Percentiles rank a stretch among this genome's conserved stretches.
Evolutionary conservation across 2,888 invertebrate genomes (phyloP).

Genomic region (Drosophila antonietae): DNA sequence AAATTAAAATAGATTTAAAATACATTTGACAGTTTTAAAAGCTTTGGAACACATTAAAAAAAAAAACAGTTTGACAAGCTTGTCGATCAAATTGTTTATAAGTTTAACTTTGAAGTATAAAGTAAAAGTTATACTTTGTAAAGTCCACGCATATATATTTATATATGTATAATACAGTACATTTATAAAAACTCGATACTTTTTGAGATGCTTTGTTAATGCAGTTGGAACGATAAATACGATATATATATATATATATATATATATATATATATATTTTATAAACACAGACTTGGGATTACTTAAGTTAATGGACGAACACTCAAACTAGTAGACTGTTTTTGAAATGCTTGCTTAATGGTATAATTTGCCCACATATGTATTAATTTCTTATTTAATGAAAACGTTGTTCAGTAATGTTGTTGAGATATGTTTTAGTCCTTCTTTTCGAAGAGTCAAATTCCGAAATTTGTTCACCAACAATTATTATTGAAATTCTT

Average conservation of each 20-base stretch:
- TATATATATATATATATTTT: neutral
- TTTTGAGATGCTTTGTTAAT: constrained; percentile 31
- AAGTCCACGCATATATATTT: neutral
- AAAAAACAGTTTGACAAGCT: constrained; percentile 17
- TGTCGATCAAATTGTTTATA: neutral
- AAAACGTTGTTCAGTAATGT: neutral
- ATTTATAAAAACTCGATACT: constrained; percentile 1
- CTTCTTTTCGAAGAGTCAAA: too few relatives aligned
- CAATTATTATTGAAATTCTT: too few relatives aligned
- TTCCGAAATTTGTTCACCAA: too few relatives aligned
- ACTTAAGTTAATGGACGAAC: constrained; percentile 59
- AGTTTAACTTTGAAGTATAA: neutral
- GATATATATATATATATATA: neutral
- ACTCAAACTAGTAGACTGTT: constrained; percentile 44
- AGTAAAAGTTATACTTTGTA: neutral
- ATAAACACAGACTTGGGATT: constrained; percentile 58
- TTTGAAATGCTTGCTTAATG: constrained; percentile 47
- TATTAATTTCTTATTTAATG: neutral
- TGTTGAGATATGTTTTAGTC: neutral
- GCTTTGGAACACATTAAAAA: constrained; percentile 38
- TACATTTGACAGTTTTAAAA: constrained; percentile 33
- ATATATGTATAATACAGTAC: constrained; percentile 3
- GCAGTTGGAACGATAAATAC: constrained; percentile 41
- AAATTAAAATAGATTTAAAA: constrained; percentile 16
- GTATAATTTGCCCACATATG: constrained; percentile 22